phyloP scores from a whole-genome alignment of 2,797 vertebrate species.

The Threskiornis aethiopicus region DNA sequence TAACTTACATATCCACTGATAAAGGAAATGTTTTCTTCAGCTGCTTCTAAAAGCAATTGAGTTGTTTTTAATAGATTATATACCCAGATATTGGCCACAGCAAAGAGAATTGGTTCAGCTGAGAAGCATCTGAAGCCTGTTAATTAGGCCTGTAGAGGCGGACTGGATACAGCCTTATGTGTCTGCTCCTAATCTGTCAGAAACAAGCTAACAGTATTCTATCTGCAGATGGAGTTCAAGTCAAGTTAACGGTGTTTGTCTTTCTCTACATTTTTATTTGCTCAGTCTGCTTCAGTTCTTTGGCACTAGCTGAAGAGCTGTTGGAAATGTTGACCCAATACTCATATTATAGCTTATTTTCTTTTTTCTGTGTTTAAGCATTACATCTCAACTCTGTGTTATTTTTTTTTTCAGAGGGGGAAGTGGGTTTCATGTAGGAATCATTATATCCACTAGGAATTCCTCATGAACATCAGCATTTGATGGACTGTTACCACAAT shows the following conservation, averaged over 20 bases:
- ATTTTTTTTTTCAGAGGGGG: background rate
- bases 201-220: background rate
- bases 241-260: background rate
- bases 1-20: background rate
- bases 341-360: background rate
- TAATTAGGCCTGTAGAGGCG: background rate
- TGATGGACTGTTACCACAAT: background rate
- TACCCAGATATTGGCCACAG: background rate
- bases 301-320: background rate
- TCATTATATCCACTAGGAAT: background rate
- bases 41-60: background rate
- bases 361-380: background rate
- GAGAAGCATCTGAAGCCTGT: background rate
- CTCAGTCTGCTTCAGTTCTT: background rate
- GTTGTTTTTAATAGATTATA: background rate
- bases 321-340: background rate
- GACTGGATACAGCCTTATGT: background rate
- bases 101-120: background rate
- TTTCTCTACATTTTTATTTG: constrained; percentile 13
- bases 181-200: background rate
- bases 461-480: background rate
- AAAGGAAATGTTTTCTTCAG: background rate
- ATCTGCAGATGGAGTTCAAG: background rate
- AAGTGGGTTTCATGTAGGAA: background rate
- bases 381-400: background rate